Evolutionary conservation across 2,888 invertebrate genomes (phyloP).

Genomic region (Malthinus flaveolus): DNA sequence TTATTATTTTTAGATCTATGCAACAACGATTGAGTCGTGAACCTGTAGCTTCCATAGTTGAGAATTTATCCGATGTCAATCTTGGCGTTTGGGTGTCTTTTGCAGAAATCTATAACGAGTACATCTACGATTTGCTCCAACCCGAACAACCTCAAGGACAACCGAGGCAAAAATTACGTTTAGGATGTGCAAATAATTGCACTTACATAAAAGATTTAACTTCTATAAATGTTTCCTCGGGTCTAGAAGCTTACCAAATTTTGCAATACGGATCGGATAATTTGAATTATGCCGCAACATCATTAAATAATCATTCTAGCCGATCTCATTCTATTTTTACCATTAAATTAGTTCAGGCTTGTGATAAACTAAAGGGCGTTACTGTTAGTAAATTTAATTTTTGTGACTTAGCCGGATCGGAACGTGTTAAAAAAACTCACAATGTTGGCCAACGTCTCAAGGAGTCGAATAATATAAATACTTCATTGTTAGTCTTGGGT

Average conservation of each 20-base stretch:
- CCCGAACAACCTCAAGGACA: slow-evolving; percentile 50
- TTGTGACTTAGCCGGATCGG: slow-evolving; percentile 92
- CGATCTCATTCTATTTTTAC: slow-evolving; percentile 89
- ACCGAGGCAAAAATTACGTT: slow-evolving; percentile 60
- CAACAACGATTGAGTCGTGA: slow-evolving; percentile 38
- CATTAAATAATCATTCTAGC: slow-evolving; percentile 80
- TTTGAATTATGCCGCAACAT: slow-evolving; percentile 75
- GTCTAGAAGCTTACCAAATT: slow-evolving; percentile 79
- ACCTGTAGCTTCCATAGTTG: slow-evolving; percentile 32
- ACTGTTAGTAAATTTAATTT: slow-evolving; percentile 65
- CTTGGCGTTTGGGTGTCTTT: slow-evolving; percentile 80
- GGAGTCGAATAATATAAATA: slow-evolving; percentile 89
- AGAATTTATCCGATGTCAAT: slow-evolving; percentile 40
- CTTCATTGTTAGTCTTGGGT: slow-evolving; percentile 82
- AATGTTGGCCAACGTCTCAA: slow-evolving; percentile 73
- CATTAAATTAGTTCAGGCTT: slow-evolving; percentile 70
- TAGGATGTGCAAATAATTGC: slow-evolving; percentile 59
- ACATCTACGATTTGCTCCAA: slow-evolving; percentile 79
- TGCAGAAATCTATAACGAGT: slow-evolving; percentile 89
- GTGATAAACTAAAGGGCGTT: slow-evolving; percentile 45
- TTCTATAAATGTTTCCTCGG: slow-evolving; percentile 54
- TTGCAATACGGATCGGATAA: slow-evolving; percentile 77
- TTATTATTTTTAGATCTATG: slow-evolving; percentile 38
- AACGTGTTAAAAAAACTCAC: slow-evolving; percentile 74
- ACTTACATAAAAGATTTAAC: slow-evolving; percentile 61